Evolutionary conservation across 2,888 invertebrate species (phyloP), one percentile per base, ranked within the genome.

Genomic region (Macrosiphum euphorbiae): DNA sequence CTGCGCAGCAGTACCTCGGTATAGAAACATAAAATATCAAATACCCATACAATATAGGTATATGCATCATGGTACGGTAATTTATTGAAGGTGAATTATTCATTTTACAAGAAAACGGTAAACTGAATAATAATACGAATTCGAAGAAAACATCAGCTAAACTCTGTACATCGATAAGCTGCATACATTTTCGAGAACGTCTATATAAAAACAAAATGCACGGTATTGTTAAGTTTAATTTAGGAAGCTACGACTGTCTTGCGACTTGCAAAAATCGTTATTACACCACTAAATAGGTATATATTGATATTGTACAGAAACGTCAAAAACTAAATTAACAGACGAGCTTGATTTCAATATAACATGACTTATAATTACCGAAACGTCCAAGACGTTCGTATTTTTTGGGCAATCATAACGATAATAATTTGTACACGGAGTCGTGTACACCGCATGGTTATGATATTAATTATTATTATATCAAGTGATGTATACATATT

Each of bases 1-100:
- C 26, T 26, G 44, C 11, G 13, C 26, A 47, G 86, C 86, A 41
- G 24, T 24, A 8, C 13, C 26, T 88, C 41, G 28, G 26, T 35
- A 55, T 85, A 41, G 50, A 47, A 7, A 44, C 28, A 86, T 86
- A 13, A n/a, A 20, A 47, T 28, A 86, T 86, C 28, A 52, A 16
- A 87, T 85, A 87, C 16, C 35, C 24, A 16, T 91, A 55, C 41
- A 41, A 91, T 52, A 44, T 91, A 58, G 35, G 35, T 86, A n/a
- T 44, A 91, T 28, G 58, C 58, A 58, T 91, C 58, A 2, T 44
- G 28, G 85, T 58, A n/a, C 20, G 1, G 47, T 47, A 91, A 86
- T 91, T 55, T 85, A 58, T 84, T 44, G 55, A 55, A n/a, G n/a
- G 85, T 58, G 58, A 58, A 86, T 55, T 91, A 91, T 58, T 55